Conservation (phyloP, 2,113 vertebrate species). For the Hypocryptadius cinnamomeus region DNA sequence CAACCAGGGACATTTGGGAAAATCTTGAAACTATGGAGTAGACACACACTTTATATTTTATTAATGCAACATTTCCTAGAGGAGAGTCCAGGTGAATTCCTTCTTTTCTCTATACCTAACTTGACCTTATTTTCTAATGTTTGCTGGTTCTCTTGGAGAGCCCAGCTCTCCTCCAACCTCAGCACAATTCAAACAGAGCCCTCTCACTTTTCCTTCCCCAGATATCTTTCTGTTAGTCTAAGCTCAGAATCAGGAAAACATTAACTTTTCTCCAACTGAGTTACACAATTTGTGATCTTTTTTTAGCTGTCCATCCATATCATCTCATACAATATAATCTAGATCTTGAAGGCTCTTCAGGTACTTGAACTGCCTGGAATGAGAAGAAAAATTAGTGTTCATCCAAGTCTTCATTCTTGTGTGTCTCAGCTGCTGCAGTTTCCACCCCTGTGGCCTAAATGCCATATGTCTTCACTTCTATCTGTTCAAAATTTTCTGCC, state of each 20-base stretch:
- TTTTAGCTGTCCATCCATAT: neutral
- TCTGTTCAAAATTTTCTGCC: neutral
- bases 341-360: neutral
- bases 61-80: slow-evolving; percentile 5
- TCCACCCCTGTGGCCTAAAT: neutral
- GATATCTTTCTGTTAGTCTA: neutral
- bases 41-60: neutral
- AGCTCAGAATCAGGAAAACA: neutral
- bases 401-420: neutral
- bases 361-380: neutral
- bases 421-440: neutral
- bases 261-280: neutral
- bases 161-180: neutral
- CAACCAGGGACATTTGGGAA: slow-evolving; percentile 15
- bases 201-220: neutral
- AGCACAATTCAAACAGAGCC: neutral
- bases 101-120: neutral
- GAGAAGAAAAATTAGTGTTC: neutral
- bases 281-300: neutral
- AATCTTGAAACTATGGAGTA: neutral
- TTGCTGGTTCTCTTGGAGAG: neutral
- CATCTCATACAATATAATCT: neutral
- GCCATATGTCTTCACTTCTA: neutral
- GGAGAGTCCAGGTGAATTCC: neutral
- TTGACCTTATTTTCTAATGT: neutral